Conservation (phyloP, 2,113 vertebrate species). For the Neofelis nebulosa region DNA sequence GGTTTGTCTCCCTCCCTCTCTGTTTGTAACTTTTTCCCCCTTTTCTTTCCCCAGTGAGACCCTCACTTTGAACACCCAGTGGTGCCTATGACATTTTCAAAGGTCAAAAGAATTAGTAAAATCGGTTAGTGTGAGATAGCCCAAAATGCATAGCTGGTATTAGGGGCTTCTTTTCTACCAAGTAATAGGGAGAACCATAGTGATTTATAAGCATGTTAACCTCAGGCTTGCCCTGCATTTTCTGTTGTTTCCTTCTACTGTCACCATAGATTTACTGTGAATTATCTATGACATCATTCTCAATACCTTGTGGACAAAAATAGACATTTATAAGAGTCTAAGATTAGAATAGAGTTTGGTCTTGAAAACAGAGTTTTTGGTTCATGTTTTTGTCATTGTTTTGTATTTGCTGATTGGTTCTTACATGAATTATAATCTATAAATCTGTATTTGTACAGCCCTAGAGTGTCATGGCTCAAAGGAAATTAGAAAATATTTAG, state of each 20-base stretch:
- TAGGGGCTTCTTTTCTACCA: background rate
- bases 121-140: background rate
- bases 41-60: background rate
- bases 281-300: background rate
- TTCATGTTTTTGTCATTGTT: background rate
- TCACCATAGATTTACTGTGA: background rate
- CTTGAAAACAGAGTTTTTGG: background rate
- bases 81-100: background rate
- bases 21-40: too few species aligned
- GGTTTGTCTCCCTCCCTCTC: too few species aligned
- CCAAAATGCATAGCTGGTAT: background rate
- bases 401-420: background rate
- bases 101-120: background rate
- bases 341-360: background rate
- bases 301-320: background rate
- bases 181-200: background rate
- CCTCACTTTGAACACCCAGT: background rate
- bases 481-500: conserved; percentile 4
- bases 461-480: background rate
- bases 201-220: background rate
- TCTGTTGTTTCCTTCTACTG: background rate
- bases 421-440: background rate
- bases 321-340: background rate
- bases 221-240: background rate
- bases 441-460: background rate